These are phyloP conservation scores for Tadarida brasiliensis DNA, from an alignment of 2,797 vertebrate species.

Conservation along the genomic window DNA sequence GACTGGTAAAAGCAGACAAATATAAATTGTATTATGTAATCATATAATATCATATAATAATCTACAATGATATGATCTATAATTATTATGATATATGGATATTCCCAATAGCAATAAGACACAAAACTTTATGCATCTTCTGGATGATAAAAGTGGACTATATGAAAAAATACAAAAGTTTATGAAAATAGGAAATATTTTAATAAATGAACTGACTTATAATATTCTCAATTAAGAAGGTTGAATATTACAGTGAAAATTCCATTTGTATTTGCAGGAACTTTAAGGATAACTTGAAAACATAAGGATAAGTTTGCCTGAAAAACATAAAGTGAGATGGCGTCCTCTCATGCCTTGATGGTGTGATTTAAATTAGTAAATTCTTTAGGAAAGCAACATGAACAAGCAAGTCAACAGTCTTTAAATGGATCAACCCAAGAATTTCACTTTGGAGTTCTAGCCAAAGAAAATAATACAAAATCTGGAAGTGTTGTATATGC, in stretches of 20 bases:
- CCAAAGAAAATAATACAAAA: conserved; percentile 55
- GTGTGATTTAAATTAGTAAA: conserved; percentile 43
- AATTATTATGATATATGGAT: neutral
- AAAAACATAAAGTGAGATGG: conserved; percentile 2
- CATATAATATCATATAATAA: neutral
- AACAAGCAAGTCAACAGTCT: neutral
- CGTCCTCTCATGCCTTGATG: neutral
- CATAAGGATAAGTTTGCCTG: neutral
- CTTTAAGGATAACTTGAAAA: neutral
- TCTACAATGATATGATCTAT: neutral
- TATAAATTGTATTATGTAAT: neutral
- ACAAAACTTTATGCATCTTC: neutral
- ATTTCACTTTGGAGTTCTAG: neutral
- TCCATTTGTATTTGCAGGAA: neutral
- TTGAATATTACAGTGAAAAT: neutral
- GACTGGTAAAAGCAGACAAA: neutral
- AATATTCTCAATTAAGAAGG: neutral
- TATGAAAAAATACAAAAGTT: neutral
- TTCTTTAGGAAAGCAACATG: conserved; percentile 39
- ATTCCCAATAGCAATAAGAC: neutral
- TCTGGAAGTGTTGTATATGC: neutral
- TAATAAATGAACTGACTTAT: neutral
- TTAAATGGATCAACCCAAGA: conserved; percentile 40
- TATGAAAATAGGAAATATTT: conserved; percentile 19
- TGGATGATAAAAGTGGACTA: neutral